Evolutionary conservation across 2,113 vertebrate species (phyloP), one percentile per base, ranked within the genome.

Genomic region (Piprites chloris): DNA sequence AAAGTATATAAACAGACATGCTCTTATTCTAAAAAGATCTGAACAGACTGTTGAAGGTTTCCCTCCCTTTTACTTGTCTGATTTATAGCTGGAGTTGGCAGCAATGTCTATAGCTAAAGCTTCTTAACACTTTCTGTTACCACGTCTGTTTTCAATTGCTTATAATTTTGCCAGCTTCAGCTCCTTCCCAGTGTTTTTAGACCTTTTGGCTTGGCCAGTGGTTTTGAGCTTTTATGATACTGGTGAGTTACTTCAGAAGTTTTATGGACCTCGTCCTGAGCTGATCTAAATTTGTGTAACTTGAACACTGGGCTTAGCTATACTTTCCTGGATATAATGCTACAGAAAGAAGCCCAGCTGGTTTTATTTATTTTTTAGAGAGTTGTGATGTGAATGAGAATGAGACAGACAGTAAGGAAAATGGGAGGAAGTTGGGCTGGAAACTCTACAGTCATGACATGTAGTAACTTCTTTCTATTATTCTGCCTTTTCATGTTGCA

Each of bases 211-310:
- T 95, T 96, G 91, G 91, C 89, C 91, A 93, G 78, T 90, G 94
- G 69, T 96, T 96, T 96, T 95, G 81, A 95, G 91, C 91, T 97
- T 96, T 96, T 96, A 95, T 80, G 96, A 92, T 90, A 93, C 93
- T 95, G 93, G 89, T 93, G 93, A 96, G 91, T 96, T 94, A 87
- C 81, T 96, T 97, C 85, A 94, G 94, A 97, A 97, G 94, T 94
- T 96, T 97, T 97, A 96, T 96, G 96, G 94, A 87, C 93, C 96
- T 96, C 94, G 96, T 97, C 96, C 95, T 95, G 93, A 94, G 93
- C 82, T 90, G 96, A 91, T 96, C 81, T 91, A 73, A 87, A 96
- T 85, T 91, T 89, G 78, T 93, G 93, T 96, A 96, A 95, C 93
- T 96, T 9, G 53, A 94, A 94, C 78, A 23, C 90, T 63, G 67